These are phyloP conservation scores for Merodon equestris DNA, from an alignment of 2,888 invertebrate species.

Conservation along the genomic window DNA sequence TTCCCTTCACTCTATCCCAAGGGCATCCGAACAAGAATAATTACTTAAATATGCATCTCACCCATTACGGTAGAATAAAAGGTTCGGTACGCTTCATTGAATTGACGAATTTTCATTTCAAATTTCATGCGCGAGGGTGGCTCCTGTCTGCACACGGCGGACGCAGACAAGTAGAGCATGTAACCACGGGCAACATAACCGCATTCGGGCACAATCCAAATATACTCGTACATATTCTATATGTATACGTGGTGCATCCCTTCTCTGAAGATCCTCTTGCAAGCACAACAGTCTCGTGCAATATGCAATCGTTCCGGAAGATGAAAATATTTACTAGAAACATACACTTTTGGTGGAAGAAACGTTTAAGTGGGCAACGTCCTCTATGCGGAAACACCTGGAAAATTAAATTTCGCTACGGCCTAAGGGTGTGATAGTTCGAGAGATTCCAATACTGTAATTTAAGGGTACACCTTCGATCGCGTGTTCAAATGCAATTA, in stretches of 20 bases:
- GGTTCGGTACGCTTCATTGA: slow-evolving; percentile 61
- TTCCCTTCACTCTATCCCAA: slow-evolving; percentile 45
- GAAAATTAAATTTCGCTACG: slow-evolving; percentile 66
- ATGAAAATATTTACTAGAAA: slow-evolving; percentile 56
- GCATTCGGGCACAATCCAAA: slow-evolving; percentile 59
- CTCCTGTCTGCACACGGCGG: slow-evolving; percentile 33
- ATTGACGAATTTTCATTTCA: slow-evolving; percentile 59
- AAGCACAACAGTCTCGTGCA: slow-evolving; percentile 26
- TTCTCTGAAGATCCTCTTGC: slow-evolving; percentile 30
- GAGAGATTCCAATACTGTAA: slow-evolving; percentile 56
- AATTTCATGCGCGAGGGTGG: slow-evolving; percentile 56
- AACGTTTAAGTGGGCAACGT: slow-evolving; percentile 57
- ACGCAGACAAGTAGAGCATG: slow-evolving; percentile 51
- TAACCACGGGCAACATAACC: slow-evolving; percentile 68
- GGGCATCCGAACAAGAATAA: slow-evolving; percentile 54
- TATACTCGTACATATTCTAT: too few species aligned
- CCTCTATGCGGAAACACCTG: slow-evolving; percentile 57
- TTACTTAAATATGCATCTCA: slow-evolving; percentile 67
- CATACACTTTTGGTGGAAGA: slow-evolving; percentile 34
- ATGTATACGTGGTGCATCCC: too few species aligned
- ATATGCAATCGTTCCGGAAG: slow-evolving; percentile 60
- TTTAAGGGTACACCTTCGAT: slow-evolving; percentile 22
- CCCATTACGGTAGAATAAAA: slow-evolving; percentile 49
- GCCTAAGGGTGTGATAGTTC: slow-evolving; percentile 40
- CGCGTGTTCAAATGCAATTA: slow-evolving; percentile 61